A percentile compares a stretch with the other conserved stretches of the same genome.
Conservation (phyloP, 2,888 invertebrate genomes). For the Dioctria rufipes region DNA sequence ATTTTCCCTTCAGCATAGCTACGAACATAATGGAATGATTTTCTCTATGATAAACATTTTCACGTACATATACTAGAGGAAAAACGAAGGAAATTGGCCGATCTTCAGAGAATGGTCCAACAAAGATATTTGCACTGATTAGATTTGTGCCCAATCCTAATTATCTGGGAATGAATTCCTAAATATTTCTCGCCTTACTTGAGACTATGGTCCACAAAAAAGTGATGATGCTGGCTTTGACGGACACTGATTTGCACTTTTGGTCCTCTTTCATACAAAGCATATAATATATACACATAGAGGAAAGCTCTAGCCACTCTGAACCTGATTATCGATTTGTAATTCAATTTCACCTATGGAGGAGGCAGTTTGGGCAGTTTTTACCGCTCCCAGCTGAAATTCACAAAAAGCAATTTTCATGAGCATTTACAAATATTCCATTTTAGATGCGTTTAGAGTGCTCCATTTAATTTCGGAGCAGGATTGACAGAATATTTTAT, state of each 20-base stretch:
- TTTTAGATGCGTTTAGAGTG: too few relatives aligned
- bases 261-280: too few relatives aligned
- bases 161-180: constrained; percentile 29
- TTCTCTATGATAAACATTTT: constrained; percentile 9
- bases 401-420: too few relatives aligned
- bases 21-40: constrained; percentile 15
- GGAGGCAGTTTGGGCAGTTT: too few relatives aligned
- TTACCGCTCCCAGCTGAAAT: too few relatives aligned
- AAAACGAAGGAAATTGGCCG: not conserved
- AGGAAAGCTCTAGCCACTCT: too few relatives aligned
- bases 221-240: constrained; percentile 9
- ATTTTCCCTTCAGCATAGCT: constrained; percentile 11
- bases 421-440: too few relatives aligned
- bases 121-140: constrained; percentile 38
- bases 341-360: too few relatives aligned
- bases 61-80: constrained; percentile 3
- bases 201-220: constrained; percentile 10
- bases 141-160: constrained; percentile 35
- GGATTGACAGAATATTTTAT: too few relatives aligned
- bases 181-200: constrained; percentile 14
- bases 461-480: too few relatives aligned
- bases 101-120: constrained; percentile 33
- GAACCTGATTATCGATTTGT: too few relatives aligned
- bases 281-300: too few relatives aligned
- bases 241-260: not conserved